Conservation (phyloP, 2,888 invertebrate species). For the Drosophila anomelani region DNA sequence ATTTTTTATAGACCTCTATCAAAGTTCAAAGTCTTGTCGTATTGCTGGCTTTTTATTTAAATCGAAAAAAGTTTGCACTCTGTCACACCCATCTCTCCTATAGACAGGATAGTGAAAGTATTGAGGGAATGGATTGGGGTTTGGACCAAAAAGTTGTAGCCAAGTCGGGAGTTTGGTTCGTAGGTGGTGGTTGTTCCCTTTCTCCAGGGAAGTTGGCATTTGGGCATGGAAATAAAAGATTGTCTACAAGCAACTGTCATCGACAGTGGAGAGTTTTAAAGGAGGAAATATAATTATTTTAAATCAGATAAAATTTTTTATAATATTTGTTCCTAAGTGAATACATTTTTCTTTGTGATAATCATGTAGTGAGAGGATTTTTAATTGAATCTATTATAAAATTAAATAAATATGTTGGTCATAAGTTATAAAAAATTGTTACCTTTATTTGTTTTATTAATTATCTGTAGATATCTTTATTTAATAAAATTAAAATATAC, state of each 20-base stretch:
- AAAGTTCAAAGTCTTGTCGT: conserved; percentile 73
- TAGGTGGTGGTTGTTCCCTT: neutral
- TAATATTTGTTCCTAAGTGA: too few species aligned
- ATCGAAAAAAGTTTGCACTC: conserved; percentile 69
- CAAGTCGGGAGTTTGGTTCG: conserved; percentile 4
- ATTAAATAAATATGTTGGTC: too few species aligned
- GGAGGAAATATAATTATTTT: neutral
- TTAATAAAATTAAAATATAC: too few species aligned
- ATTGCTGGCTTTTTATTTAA: conserved; percentile 68
- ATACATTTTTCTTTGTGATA: too few species aligned
- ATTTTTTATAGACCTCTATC: conserved; percentile 65
- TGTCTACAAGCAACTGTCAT: conserved; percentile 19
- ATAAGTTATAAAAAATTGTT: too few species aligned
- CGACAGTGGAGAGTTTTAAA: conserved; percentile 6
- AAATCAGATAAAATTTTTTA: neutral
- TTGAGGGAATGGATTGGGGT: neutral
- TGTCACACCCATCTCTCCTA: conserved; percentile 44
- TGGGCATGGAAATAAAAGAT: conserved; percentile 41
- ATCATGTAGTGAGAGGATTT: too few species aligned
- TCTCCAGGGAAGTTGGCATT: conserved; percentile 3
- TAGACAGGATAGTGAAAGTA: conserved; percentile 29
- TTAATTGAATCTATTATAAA: too few species aligned
- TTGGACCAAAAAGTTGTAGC: conserved; percentile 29
- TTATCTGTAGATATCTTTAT: too few species aligned
- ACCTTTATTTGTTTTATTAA: too few species aligned